These are phyloP conservation scores for Trematomus bernacchii DNA, from an alignment of 2,797 vertebrate genomes.

Conservation along the genomic window DNA sequence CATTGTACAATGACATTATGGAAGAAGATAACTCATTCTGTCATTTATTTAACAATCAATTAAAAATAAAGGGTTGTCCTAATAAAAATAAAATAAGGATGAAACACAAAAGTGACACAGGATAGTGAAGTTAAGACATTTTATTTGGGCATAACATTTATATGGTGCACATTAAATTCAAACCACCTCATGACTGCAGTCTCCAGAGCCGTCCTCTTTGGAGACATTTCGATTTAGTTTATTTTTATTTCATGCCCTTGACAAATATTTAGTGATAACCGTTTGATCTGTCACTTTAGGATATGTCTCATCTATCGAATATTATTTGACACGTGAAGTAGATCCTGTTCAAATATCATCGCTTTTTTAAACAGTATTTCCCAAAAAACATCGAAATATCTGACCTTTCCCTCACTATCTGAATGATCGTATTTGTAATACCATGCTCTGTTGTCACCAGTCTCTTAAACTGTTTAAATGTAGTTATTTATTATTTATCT, in stretches of 20 bases:
- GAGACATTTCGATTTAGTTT: conserved; percentile 11
- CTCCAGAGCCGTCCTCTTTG: not conserved
- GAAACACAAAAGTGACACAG: not conserved
- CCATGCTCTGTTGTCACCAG: not conserved
- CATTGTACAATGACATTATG: not conserved
- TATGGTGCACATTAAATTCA: not conserved
- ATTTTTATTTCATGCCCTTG: not conserved
- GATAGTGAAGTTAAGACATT: not conserved
- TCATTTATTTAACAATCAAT: not conserved
- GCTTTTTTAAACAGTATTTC: not conserved
- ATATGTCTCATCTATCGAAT: conserved; percentile 1
- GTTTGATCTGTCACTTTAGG: not conserved
- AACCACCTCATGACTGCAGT: not conserved
- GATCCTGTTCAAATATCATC: not conserved
- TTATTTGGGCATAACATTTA: not conserved
- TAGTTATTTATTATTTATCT: not conserved
- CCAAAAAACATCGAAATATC: not conserved
- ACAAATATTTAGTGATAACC: not conserved
- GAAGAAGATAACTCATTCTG: not conserved
- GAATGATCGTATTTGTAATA: no score
- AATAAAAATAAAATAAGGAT: not conserved
- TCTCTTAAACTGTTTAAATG: not conserved
- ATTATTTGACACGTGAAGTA: not conserved
- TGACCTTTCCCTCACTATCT: not conserved
- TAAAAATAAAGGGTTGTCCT: not conserved